Evolutionary conservation across 2,888 invertebrate genomes (phyloP).

Genomic region (Liodrosophila aerea): DNA sequence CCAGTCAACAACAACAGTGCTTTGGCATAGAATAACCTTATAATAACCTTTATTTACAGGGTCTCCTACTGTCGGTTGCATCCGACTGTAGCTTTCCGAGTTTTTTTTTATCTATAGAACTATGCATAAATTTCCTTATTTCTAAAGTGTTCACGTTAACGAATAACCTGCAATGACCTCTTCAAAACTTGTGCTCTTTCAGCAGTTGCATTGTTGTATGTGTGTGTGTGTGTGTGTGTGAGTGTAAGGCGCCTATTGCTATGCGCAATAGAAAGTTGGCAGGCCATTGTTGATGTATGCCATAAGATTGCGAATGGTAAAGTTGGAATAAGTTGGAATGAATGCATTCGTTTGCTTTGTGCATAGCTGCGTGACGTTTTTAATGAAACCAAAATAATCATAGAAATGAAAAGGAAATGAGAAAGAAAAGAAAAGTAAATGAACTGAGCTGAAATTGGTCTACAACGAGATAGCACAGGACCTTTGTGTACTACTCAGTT

Average conservation of each 20-base stretch:
- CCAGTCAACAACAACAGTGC: too few relatives aligned
- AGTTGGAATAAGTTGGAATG: slow-evolving; percentile 12
- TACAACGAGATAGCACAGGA: too few relatives aligned
- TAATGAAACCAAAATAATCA: slow-evolving; percentile 38
- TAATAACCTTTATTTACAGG: too few relatives aligned
- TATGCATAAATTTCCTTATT: neutral
- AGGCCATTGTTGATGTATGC: slow-evolving; percentile 39
- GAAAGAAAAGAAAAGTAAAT: slow-evolving; percentile 13
- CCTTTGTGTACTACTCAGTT: too few relatives aligned
- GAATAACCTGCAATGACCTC: slow-evolving; percentile 35
- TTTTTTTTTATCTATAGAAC: neutral
- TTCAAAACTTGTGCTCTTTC: slow-evolving; percentile 31
- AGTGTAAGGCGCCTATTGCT: slow-evolving; percentile 28
- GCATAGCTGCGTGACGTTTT: slow-evolving; percentile 46
- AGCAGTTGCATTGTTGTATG: slow-evolving; percentile 19
- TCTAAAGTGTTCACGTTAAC: slow-evolving; percentile 5
- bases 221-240: slow-evolving; percentile 14
- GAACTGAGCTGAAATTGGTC: slow-evolving; percentile 14
- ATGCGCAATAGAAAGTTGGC: slow-evolving; percentile 39
- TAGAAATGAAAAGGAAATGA: neutral
- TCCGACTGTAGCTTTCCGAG: too few relatives aligned
- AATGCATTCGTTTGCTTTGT: slow-evolving; percentile 47
- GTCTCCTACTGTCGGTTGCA: too few relatives aligned
- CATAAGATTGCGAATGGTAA: slow-evolving; percentile 12
- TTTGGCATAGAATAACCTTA: too few relatives aligned